phyloP scores from a whole-genome alignment of 2,888 invertebrate genomes.

The Monoplex corrugatus region DNA sequence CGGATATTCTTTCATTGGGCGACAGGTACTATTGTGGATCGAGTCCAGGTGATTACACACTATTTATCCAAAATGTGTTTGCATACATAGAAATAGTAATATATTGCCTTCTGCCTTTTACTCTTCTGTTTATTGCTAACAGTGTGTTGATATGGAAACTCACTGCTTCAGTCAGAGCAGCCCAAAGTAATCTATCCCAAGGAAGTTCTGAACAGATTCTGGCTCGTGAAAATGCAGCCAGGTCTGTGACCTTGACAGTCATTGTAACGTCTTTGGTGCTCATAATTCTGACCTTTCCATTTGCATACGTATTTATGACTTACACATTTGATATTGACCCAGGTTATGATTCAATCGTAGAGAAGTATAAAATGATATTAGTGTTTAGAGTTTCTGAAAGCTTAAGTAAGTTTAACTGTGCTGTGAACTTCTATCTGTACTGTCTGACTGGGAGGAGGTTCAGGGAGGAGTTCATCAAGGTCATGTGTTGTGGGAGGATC shows the following conservation, averaged over 20 bases:
- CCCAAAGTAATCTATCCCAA: not conserved
- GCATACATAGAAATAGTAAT: not conserved
- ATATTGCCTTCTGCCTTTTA: not conserved
- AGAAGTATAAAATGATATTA: too few relatives aligned
- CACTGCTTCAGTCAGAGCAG: not conserved
- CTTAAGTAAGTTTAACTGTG: too few relatives aligned
- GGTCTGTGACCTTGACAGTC: constrained; percentile 23
- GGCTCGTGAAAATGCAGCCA: constrained; percentile 10
- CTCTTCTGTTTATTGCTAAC: not conserved
- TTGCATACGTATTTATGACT: too few relatives aligned
- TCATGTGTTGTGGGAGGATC: too few relatives aligned
- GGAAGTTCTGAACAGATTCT: not conserved
- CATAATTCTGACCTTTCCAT: not conserved
- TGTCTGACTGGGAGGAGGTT: too few relatives aligned
- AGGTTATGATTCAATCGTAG: too few relatives aligned
- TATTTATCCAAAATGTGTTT: not conserved
- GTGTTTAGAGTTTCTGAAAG: too few relatives aligned
- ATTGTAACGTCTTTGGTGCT: not conserved
- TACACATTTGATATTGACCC: too few relatives aligned
- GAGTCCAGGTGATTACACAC: not conserved
- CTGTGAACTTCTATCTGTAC: too few relatives aligned
- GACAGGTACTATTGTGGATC: not conserved
- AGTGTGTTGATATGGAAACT: constrained; percentile 15
- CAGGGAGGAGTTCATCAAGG: too few relatives aligned
- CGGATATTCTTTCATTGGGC: too few relatives aligned